Evolutionary conservation across 2,888 invertebrate species (phyloP).

Genomic region (Zootermopsis nevadensis): DNA sequence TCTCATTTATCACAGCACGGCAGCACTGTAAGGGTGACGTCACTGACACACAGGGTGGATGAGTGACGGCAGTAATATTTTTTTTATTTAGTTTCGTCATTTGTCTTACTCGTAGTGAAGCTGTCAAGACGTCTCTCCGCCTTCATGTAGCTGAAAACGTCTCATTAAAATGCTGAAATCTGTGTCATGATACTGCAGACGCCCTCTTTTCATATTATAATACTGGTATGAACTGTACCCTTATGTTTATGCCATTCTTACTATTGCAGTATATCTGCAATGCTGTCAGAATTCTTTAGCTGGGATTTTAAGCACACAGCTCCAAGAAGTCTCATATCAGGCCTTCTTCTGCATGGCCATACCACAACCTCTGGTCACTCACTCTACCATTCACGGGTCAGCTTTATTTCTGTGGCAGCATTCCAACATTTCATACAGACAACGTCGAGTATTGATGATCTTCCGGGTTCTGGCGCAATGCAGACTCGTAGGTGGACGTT

Average conservation of each 20-base stretch:
- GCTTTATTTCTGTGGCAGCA: too few species aligned
- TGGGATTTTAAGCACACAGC: too few species aligned
- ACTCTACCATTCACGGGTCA: too few species aligned
- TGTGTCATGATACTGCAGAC: slow-evolving; percentile 1
- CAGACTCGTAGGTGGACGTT: too few species aligned
- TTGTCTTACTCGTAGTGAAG: slow-evolving; percentile 25
- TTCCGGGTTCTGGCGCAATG: too few species aligned
- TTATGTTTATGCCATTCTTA: too few species aligned
- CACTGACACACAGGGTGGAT: slow-evolving; percentile 12
- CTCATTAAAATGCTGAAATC: slow-evolving; percentile 43
- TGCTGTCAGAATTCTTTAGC: background rate
- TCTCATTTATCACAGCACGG: slow-evolving; percentile 19
- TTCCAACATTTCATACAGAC: too few species aligned
- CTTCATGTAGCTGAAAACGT: slow-evolving; percentile 29
- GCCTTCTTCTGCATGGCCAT: too few species aligned
- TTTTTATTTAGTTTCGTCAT: slow-evolving; percentile 33
- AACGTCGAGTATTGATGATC: too few species aligned
- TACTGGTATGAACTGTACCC: background rate
- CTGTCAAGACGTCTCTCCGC: slow-evolving; percentile 18
- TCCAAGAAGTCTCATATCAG: too few species aligned
- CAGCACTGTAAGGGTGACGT: slow-evolving; percentile 8
- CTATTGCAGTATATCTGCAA: slow-evolving; percentile 3
- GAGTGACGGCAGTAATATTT: slow-evolving; percentile 1
- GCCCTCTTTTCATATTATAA: slow-evolving; percentile 23
- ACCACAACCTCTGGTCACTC: too few species aligned